Conservation (phyloP, 2,888 invertebrate genomes). For the Volucella zonaria region DNA sequence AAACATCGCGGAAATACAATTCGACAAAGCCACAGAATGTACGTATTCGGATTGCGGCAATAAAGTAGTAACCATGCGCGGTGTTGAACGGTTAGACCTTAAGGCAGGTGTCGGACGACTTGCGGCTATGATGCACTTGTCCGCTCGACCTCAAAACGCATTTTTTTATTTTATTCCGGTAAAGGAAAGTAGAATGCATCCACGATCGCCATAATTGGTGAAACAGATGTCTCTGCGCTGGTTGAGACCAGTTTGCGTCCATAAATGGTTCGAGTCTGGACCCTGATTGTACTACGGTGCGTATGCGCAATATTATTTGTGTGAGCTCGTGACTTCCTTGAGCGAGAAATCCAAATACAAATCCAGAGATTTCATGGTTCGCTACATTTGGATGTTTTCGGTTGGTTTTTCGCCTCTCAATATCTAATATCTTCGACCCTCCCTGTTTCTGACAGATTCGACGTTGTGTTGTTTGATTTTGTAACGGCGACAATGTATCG, state of each 20-base stretch:
- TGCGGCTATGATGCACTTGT: constrained; percentile 47
- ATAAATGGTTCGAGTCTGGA: background rate
- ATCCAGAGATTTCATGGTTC: constrained; percentile 30
- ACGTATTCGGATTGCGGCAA: constrained; percentile 60
- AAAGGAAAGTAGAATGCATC: constrained; percentile 24
- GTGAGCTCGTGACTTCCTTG: constrained; percentile 1
- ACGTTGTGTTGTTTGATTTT: constrained; percentile 9
- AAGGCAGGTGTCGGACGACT: constrained; percentile 48
- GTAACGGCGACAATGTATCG: constrained; percentile 41
- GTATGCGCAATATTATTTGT: constrained; percentile 46
- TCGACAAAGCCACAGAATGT: constrained; percentile 62
- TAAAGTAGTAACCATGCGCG: constrained; percentile 16
- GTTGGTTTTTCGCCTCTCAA: constrained; percentile 13
- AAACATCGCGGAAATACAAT: constrained; percentile 66
- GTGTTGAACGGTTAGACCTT: background rate
- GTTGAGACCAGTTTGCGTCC: constrained; percentile 17
- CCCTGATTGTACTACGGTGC: constrained; percentile 27
- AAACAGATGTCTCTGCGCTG: constrained; percentile 9
- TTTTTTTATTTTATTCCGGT: constrained; percentile 33
- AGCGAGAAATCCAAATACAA: constrained; percentile 39
- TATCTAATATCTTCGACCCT: background rate
- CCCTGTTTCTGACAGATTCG: background rate
- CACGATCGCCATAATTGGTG: constrained; percentile 45
- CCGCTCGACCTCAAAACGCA: constrained; percentile 67
- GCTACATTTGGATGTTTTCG: background rate